Evolutionary conservation across 1,140 invertebrate genomes (phyloP).

Genomic region (Doryteuthis pealeii): DNA sequence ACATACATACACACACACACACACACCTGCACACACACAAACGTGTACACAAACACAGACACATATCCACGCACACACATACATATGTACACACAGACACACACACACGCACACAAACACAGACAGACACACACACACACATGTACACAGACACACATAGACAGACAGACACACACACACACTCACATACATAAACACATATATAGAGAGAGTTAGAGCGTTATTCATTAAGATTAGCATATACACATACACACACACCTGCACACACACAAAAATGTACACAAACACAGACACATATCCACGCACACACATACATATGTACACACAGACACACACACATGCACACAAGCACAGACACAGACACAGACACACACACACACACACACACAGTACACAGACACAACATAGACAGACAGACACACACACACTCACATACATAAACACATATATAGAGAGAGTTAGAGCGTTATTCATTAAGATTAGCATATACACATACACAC

Average conservation of each 20-base stretch:
- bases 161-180: too few species aligned
- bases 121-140: not conserved
- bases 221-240: not conserved
- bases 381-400: not conserved
- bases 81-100: not conserved
- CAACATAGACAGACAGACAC: not conserved
- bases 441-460: too few species aligned
- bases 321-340: not conserved
- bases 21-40: not conserved
- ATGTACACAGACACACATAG: not conserved
- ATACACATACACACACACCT: not conserved
- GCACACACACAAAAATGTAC: not conserved
- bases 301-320: not conserved
- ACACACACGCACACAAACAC: too few species aligned
- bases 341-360: too few species aligned
- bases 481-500: too few species aligned
- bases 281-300: not conserved
- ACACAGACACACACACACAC: not conserved
- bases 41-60: too few species aligned
- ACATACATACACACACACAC: not conserved
- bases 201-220: not conserved
- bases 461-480: too few species aligned
- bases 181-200: not conserved
- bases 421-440: too few species aligned
- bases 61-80: too few species aligned